phyloP scores from a whole-genome alignment of 2,113 vertebrate species.

The Chloebia gouldiae region DNA sequence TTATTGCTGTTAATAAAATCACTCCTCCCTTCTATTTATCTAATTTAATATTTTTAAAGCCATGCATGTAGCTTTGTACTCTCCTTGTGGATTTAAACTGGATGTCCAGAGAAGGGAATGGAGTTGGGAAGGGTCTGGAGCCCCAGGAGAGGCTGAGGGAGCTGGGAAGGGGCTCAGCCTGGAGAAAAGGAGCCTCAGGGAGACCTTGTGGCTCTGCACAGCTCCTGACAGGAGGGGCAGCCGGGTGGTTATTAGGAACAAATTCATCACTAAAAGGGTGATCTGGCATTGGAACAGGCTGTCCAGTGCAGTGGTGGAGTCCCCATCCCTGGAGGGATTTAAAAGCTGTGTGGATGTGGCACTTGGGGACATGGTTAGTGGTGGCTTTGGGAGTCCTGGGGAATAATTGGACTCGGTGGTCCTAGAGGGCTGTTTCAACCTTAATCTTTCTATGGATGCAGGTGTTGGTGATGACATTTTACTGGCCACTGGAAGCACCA shows the following conservation, averaged over 20 bases:
- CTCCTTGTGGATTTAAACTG: background rate
- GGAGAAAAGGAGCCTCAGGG: background rate
- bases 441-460: background rate
- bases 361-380: accelerated
- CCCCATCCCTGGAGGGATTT: background rate
- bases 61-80: background rate
- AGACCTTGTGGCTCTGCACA: accelerated
- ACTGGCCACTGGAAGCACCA: background rate
- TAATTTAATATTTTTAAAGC: background rate
- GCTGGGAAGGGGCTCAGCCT: background rate
- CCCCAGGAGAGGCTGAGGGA: accelerated
- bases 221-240: background rate
- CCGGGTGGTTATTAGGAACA: background rate
- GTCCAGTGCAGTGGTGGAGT: background rate
- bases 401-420: accelerated
- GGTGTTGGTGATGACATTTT: background rate
- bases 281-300: background rate
- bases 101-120: accelerated
- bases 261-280: background rate
- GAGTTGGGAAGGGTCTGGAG: background rate
- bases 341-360: background rate
- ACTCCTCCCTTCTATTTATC: background rate
- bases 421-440: background rate
- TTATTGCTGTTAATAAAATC: background rate
- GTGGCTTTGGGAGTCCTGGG: background rate